phyloP scores from a whole-genome alignment of 2,797 vertebrate genomes.

The Melanotaenia maccullochi region DNA sequence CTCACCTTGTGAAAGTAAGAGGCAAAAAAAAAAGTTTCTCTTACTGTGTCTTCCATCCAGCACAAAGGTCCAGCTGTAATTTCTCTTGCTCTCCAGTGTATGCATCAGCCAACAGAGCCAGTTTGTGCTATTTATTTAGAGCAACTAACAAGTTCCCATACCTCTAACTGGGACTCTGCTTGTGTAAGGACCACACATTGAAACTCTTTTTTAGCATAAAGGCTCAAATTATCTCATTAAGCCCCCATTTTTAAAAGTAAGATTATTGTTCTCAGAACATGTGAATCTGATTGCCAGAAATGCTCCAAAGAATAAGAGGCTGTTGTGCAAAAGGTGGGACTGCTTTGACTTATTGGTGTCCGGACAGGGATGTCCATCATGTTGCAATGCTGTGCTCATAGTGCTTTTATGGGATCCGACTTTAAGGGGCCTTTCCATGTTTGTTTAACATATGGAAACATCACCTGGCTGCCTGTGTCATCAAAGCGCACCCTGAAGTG shows the following conservation, averaged over 20 bases:
- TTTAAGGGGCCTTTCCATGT: constrained; percentile 60
- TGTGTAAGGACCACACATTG: constrained; percentile 59
- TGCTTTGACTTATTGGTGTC: constrained; percentile 59
- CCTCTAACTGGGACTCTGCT: constrained; percentile 28
- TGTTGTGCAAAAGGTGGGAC: constrained; percentile 67
- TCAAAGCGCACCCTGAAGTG: constrained; percentile 65
- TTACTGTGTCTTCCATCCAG: constrained; percentile 29
- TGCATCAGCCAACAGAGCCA: constrained; percentile 45
- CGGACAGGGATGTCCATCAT: constrained; percentile 60
- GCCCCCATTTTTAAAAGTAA: constrained; percentile 74
- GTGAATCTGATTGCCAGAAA: constrained; percentile 82
- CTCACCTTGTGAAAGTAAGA: constrained; percentile 59
- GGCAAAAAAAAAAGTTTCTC: constrained; percentile 31
- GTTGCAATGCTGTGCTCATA: constrained; percentile 33
- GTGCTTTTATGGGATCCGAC: constrained; percentile 42
- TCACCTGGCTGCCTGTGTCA: constrained; percentile 62
- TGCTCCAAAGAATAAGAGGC: constrained; percentile 77
- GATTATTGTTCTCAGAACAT: constrained; percentile 75
- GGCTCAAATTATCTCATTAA: constrained; percentile 80
- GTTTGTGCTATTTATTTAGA: constrained; percentile 37
- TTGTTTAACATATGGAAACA: constrained; percentile 81
- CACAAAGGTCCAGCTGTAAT: constrained; percentile 38
- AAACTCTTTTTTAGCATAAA: constrained; percentile 52
- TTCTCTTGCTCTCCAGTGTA: constrained; percentile 24
- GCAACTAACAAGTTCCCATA: constrained; percentile 41